phyloP scores from a whole-genome alignment of 2,797 vertebrate species.

The Falco concolor region DNA sequence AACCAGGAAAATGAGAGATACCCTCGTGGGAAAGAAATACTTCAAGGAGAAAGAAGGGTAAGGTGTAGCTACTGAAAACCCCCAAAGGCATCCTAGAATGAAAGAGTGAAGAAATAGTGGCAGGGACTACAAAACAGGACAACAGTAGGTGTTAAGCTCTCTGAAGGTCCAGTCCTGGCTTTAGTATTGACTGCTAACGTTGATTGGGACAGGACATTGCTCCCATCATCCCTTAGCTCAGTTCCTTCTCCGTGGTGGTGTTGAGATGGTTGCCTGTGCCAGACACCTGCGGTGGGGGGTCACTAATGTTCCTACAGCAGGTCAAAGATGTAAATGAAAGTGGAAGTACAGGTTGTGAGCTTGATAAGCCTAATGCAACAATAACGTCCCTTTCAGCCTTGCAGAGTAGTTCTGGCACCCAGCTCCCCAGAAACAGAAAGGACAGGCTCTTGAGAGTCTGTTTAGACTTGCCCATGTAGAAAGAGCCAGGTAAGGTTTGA shows the following conservation, averaged over 20 bases:
- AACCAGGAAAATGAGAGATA: neutral
- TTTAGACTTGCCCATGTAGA: slow-evolving; percentile 47
- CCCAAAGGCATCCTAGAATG: neutral
- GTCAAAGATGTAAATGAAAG: neutral
- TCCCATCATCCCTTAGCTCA: neutral
- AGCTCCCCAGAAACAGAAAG: slow-evolving; percentile 25
- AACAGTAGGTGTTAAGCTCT: neutral
- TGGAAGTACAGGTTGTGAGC: neutral
- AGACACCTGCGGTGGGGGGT: neutral
- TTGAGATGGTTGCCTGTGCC: neutral
- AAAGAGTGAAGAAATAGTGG: neutral
- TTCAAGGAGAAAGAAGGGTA: neutral
- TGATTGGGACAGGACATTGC: fast-evolving
- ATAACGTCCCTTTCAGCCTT: slow-evolving; percentile 22
- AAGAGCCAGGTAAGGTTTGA: slow-evolving; percentile 3
- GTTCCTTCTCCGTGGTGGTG: neutral
- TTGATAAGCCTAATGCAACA: slow-evolving; percentile 4
- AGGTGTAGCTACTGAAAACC: neutral
- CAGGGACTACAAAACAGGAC: neutral
- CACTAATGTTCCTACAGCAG: neutral
- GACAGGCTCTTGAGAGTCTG: slow-evolving; percentile 9
- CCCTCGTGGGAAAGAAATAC: neutral
- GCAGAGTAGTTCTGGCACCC: neutral
- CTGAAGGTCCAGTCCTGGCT: neutral
- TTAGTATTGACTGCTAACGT: neutral